These are phyloP conservation scores for Stenichneumon culpator DNA, from an alignment of 2,888 invertebrate species.

Conservation along the genomic window DNA sequence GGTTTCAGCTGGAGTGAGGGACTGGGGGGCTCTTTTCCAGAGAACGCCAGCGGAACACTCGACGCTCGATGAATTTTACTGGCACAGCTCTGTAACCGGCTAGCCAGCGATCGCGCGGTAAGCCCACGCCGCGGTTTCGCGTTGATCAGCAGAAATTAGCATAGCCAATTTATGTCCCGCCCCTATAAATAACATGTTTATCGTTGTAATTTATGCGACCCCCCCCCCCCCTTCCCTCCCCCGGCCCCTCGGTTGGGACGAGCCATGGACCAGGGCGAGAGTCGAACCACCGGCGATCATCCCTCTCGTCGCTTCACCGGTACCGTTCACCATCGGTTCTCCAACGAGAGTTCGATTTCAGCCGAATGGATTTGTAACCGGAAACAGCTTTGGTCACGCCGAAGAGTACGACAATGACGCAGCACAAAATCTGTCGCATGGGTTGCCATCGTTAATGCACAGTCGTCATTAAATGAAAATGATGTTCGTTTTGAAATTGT, in stretches of 20 bases:
- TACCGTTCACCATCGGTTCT: conserved; percentile 45
- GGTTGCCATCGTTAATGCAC: conserved; percentile 14
- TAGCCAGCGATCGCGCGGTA: conserved; percentile 69
- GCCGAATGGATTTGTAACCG: conserved; percentile 50
- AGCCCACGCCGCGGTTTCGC: conserved; percentile 77
- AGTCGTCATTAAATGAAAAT: neutral
- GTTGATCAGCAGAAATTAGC: conserved; percentile 84
- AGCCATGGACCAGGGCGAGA: conserved; percentile 17
- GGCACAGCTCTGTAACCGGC: conserved; percentile 37
- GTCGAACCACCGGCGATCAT: conserved; percentile 34
- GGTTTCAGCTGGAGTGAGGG: conserved; percentile 3
- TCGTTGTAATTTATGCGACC: conserved; percentile 83
- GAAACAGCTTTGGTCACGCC: conserved; percentile 40
- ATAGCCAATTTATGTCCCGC: conserved; percentile 83
- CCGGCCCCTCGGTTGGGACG: neutral
- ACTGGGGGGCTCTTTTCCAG: conserved; percentile 27
- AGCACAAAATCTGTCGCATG: conserved; percentile 14
- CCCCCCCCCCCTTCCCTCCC: neutral
- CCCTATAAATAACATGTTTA: conserved; percentile 85
- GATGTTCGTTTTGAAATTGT: neutral
- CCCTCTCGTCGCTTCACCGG: conserved; percentile 36
- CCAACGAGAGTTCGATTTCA: conserved; percentile 62
- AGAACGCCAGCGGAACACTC: conserved; percentile 46
- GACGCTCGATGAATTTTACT: conserved; percentile 69
- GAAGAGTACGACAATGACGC: conserved; percentile 25